Evolutionary conservation across 2,797 vertebrate genomes (phyloP).

Genomic region (Percopsis omiscomaycus): DNA sequence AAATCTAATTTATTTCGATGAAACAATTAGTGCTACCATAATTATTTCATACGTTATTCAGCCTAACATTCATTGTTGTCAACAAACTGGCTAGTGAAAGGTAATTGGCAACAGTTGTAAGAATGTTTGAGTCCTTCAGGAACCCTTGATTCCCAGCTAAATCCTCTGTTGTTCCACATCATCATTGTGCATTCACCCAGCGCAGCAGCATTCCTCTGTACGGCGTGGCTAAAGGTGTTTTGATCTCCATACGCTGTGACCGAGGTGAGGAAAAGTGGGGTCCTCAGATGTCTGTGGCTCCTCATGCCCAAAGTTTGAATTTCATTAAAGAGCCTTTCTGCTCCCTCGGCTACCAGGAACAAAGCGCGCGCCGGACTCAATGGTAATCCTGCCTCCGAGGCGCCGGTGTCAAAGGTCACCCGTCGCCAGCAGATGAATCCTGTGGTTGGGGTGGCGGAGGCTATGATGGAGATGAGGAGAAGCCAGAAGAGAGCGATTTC

Average conservation of each 20-base stretch:
- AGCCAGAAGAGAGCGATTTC: constrained; percentile 61
- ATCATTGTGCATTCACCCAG: constrained; percentile 69
- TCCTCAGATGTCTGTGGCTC: constrained; percentile 70
- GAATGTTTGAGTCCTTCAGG: constrained; percentile 61
- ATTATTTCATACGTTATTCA: constrained; percentile 20
- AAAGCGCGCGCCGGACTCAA: constrained; percentile 74
- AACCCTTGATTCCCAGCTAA: constrained; percentile 56
- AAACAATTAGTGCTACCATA: too few species aligned
- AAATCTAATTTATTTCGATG: too few species aligned
- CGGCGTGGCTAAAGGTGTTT: constrained; percentile 63
- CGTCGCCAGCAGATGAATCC: constrained; percentile 76
- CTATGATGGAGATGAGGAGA: constrained; percentile 67
- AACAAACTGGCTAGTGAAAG: constrained; percentile 18
- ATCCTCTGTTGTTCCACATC: constrained; percentile 61
- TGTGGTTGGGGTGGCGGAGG: constrained; percentile 69
- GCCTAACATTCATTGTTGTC: constrained; percentile 12
- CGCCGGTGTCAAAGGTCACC: constrained; percentile 72
- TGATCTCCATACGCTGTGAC: constrained; percentile 70
- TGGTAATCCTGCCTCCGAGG: constrained; percentile 81
- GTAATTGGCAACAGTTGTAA: constrained; percentile 50
- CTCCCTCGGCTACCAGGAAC: constrained; percentile 70
- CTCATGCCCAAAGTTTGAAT: constrained; percentile 77
- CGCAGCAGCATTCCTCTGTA: constrained; percentile 50
- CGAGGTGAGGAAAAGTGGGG: constrained; percentile 69
- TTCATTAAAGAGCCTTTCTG: constrained; percentile 76